Evolutionary conservation across 2,113 vertebrate genomes (phyloP).

Genomic region (Origma solitaria): DNA sequence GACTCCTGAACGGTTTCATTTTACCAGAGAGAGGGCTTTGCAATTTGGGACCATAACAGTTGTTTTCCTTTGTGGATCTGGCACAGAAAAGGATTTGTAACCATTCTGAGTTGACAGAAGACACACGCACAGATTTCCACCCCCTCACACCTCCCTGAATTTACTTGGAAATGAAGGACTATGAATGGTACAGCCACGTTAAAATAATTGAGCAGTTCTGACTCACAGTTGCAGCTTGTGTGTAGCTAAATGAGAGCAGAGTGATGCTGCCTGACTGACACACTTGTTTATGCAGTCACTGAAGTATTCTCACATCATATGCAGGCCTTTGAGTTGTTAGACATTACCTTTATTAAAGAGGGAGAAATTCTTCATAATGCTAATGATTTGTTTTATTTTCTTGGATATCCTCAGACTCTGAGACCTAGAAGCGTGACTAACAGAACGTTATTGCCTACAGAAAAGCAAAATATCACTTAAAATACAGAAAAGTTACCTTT

Average conservation of each 20-base stretch:
- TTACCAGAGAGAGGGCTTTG: not conserved
- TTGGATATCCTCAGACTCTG: not conserved
- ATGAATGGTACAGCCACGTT: not conserved
- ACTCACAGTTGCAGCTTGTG: not conserved
- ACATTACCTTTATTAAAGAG: not conserved
- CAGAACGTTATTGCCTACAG: not conserved
- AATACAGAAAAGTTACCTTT: not conserved
- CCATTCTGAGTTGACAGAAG: not conserved
- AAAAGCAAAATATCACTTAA: not conserved
- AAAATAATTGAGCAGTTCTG: constrained; percentile 14
- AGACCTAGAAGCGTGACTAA: not conserved
- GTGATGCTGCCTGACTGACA: not conserved
- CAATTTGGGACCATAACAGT: not conserved
- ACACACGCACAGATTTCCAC: not conserved
- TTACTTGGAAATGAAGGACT: not conserved
- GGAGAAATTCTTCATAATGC: not conserved
- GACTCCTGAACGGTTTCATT: not conserved
- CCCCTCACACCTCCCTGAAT: not conserved
- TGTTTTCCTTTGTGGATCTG: not conserved
- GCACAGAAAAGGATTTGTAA: not conserved
- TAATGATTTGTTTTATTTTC: not conserved
- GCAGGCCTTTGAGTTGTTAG: not conserved
- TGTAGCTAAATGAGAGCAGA: not conserved
- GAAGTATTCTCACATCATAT: not conserved
- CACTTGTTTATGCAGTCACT: not conserved